Conservation (phyloP, 2,888 invertebrate species). For the Andrena flavipes region DNA sequence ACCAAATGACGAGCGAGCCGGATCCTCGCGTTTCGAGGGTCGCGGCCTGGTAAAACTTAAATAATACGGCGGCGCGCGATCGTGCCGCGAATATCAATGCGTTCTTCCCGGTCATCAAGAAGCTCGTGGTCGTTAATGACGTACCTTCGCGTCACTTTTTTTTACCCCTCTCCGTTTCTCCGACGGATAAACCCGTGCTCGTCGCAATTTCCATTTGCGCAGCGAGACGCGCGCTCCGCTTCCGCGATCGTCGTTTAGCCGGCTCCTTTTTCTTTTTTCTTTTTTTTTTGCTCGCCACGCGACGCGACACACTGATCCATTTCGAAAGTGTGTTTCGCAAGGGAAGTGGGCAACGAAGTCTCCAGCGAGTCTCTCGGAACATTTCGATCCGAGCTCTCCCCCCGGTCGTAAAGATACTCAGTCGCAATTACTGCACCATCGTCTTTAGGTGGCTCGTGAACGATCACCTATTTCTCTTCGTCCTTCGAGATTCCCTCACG, state of each 20-base stretch:
- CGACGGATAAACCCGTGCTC: neutral
- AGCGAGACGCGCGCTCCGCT: neutral
- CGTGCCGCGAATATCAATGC: conserved; percentile 60
- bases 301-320: neutral
- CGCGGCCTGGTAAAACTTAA: conserved; percentile 31
- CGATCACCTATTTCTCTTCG: too few relatives aligned
- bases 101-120: conserved; percentile 26
- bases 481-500: too few relatives aligned
- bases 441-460: too few relatives aligned
- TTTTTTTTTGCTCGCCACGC: neutral
- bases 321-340: neutral
- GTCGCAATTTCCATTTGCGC: neutral
- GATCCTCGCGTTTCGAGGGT: conserved; percentile 16
- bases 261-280: too few relatives aligned
- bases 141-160: neutral
- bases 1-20: conserved; percentile 57
- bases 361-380: too few relatives aligned
- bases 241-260: too few relatives aligned
- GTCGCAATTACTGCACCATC: too few relatives aligned
- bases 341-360: too few relatives aligned
- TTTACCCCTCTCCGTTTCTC: neutral
- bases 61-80: conserved; percentile 36
- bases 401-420: too few relatives aligned
- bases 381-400: too few relatives aligned
- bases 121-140: conserved; percentile 29